These are phyloP conservation scores for Hippopotamus amphibius DNA, from an alignment of 2,113 vertebrate species.

Conservation along the genomic window DNA sequence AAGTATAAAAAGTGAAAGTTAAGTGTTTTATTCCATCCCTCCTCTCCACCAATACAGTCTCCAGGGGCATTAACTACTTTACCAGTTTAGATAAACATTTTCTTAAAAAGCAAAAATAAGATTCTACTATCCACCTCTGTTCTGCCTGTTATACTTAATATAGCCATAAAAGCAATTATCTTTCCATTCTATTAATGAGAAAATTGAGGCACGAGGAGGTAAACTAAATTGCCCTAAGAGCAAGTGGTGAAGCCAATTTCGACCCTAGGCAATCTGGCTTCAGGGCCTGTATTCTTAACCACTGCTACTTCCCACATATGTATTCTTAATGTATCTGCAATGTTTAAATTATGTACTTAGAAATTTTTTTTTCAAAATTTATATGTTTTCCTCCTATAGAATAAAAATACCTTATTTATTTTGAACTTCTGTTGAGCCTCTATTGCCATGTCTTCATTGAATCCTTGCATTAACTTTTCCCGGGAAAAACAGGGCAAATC, in stretches of 20 bases:
- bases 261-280: conserved; percentile 16
- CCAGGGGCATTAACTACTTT: neutral
- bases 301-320: neutral
- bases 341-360: conserved; percentile 31
- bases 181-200: conserved; percentile 36
- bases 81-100: neutral
- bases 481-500: conserved; percentile 92
- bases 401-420: conserved; percentile 96
- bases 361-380: neutral
- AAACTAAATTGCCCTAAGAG: neutral
- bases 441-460: conserved; percentile 94
- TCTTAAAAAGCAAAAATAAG: conserved; percentile 47
- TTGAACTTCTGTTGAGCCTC: conserved; percentile 96
- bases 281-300: neutral
- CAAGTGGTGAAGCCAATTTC: neutral
- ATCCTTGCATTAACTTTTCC: conserved; percentile 94
- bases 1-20: conserved; percentile 44
- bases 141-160: conserved; percentile 40
- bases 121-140: conserved; percentile 2
- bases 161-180: conserved; percentile 1
- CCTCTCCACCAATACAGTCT: neutral
- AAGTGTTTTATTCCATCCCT: conserved; percentile 2
- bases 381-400: neutral
- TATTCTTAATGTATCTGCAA: conserved; percentile 31
- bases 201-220: conserved; percentile 8